Base-by-base conservation (phyloP, 2,797 vertebrate species). In the Gallinago nigripennis region DNA sequence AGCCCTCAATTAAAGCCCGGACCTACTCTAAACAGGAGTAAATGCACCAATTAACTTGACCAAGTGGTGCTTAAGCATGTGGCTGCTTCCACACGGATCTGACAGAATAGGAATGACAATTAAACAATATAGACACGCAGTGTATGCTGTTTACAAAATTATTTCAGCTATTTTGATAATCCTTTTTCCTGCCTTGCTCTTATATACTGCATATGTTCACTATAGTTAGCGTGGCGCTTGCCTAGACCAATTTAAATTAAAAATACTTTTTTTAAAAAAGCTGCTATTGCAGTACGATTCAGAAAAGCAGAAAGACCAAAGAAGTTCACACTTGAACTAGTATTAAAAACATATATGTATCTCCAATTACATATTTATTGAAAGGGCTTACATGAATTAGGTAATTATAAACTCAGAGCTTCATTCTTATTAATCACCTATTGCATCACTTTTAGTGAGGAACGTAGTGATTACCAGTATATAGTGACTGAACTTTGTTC, bases 151-250 rank as follows among this genome's bases (percentile, higher is more conserved):
- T 96, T 81, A 84, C 70, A 84, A 72, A 91, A 94, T 81, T 76
- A 90, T 86, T 96, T 83, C 56, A 58, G 46, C 63, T 96, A 48
- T 91, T 96, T 83, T 88, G 66, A 78, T 96, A 70, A 86, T 90
- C 35, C 24, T 88, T 89, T 73, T 78, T 83, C 70, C 78, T 83
- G 30, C 73, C 77, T 94, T 90, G 82, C 66, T 94, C 50, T 88
- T 91, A 57, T 11, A n/a, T 66, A 53, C 64, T 90, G 72, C 83
- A 51, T 61, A 86, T 79, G 76, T 68, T 82, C 66, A 79, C 82
- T 94, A 28, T 88, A 88, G 90, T 90, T 94, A 88, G 82, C 53
- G 70, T 73, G 75, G 94, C 16, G 3, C 63, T 94, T 90, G 63
- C 64, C 70, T 92, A 84, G 80, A 88, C 50, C 33, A 23, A 70